phyloP scores from a whole-genome alignment of 2,113 vertebrate species.

The Crotalus horridus region DNA sequence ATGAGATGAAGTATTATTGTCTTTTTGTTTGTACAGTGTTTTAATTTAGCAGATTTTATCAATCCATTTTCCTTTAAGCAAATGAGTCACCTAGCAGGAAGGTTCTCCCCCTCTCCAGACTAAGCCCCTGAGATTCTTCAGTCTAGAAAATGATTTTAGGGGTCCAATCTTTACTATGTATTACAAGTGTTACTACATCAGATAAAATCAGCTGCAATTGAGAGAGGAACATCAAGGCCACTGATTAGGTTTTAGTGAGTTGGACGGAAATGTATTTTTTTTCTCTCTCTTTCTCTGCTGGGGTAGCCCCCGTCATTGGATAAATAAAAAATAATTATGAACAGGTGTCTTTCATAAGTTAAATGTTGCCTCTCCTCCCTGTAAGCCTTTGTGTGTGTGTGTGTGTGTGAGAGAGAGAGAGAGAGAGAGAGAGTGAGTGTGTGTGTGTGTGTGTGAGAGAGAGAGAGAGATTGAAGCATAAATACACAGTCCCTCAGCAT shows the following conservation, averaged over 20 bases:
- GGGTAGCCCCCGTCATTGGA: rapidly evolving
- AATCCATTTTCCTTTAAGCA: conserved; percentile 61
- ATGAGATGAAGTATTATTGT: conserved; percentile 49
- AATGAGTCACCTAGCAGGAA: conserved; percentile 66
- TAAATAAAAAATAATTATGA: neutral
- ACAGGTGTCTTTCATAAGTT: neutral
- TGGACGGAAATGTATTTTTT: neutral
- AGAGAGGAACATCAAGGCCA: neutral
- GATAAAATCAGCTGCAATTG: conserved; percentile 23
- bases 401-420: neutral
- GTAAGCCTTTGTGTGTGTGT: neutral
- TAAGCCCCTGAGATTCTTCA: conserved; percentile 60
- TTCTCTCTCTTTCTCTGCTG: neutral
- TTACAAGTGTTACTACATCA: conserved; percentile 48
- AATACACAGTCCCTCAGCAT: neutral
- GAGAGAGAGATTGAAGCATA: neutral
- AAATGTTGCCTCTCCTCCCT: neutral
- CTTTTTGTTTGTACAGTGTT: conserved; percentile 22
- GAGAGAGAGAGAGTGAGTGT: neutral
- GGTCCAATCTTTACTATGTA: conserved; percentile 57
- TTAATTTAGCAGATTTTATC: conserved; percentile 66
- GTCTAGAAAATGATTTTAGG: conserved; percentile 57
- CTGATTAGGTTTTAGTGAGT: rapidly evolving
- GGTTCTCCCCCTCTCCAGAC: conserved; percentile 20
- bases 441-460: neutral